Evolutionary conservation across 2,888 invertebrate species (phyloP).

Genomic region (Saturnia japonica): DNA sequence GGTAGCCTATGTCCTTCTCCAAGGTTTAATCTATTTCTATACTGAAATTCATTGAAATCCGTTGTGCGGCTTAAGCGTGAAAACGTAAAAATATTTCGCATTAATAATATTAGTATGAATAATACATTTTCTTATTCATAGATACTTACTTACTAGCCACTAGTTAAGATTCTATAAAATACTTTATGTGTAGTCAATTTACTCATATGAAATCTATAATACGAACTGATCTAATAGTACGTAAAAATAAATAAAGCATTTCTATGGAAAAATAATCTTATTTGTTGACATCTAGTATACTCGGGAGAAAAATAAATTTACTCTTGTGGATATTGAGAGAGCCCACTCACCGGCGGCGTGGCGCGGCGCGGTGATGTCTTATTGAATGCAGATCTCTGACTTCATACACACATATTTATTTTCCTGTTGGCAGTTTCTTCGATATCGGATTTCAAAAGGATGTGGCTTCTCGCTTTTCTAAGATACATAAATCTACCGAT

Average conservation of each 20-base stretch:
- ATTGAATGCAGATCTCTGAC: slow-evolving; percentile 60
- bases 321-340: slow-evolving; percentile 63
- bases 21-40: too few species aligned
- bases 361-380: too few species aligned
- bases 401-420: slow-evolving; percentile 48
- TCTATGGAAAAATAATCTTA: slow-evolving; percentile 76
- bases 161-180: too few species aligned
- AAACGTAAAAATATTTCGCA: too few species aligned
- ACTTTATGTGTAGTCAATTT: background rate
- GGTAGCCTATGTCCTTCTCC: too few species aligned
- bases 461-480: background rate
- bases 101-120: too few species aligned
- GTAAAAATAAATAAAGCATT: slow-evolving; percentile 60
- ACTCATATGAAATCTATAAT: background rate
- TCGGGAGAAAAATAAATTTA: slow-evolving; percentile 76
- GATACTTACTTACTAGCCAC: too few species aligned
- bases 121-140: too few species aligned
- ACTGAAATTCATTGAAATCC: too few species aligned
- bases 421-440: slow-evolving; percentile 27
- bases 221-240: slow-evolving; percentile 22
- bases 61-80: too few species aligned
- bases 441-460: slow-evolving; percentile 16
- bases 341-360: slow-evolving; percentile 60
- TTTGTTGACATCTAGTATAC: slow-evolving; percentile 77
- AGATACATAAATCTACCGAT: slow-evolving; percentile 9